These are phyloP conservation scores for Eumerus sabulonum DNA, from an alignment of 2,888 invertebrate species.

Conservation along the genomic window DNA sequence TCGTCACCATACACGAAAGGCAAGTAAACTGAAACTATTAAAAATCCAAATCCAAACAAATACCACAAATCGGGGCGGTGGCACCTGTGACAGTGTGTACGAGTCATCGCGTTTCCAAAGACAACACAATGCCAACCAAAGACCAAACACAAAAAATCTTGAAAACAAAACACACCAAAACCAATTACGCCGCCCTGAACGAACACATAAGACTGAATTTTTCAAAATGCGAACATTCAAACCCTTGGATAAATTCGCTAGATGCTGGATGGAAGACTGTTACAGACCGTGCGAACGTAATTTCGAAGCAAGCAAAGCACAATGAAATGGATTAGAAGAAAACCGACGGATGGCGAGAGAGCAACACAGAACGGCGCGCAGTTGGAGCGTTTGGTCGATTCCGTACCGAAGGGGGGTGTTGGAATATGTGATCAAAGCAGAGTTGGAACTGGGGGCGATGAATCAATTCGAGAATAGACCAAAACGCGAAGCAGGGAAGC, in stretches of 20 bases:
- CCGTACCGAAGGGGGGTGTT: slow-evolving; percentile 2
- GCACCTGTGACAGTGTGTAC: slow-evolving; percentile 61
- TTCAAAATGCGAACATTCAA: slow-evolving; percentile 21
- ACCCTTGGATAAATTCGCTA: slow-evolving; percentile 22
- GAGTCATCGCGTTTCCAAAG: slow-evolving; percentile 59
- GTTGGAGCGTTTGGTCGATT: slow-evolving; percentile 5
- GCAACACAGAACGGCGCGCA: slow-evolving; percentile 24
- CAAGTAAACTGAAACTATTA: slow-evolving; percentile 45
- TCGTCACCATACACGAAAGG: slow-evolving; percentile 23
- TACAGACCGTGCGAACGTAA: slow-evolving; percentile 25
- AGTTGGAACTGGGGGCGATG: not conserved
- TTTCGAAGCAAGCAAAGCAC: slow-evolving; percentile 17
- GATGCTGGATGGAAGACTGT: slow-evolving; percentile 39
- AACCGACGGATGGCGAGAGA: slow-evolving; percentile 21
- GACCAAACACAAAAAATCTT: not conserved
- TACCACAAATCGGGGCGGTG: slow-evolving; percentile 65
- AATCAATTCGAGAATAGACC: slow-evolving; percentile 14
- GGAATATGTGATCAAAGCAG: slow-evolving; percentile 5
- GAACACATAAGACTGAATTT: slow-evolving; percentile 27
- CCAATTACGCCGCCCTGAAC: slow-evolving; percentile 6
- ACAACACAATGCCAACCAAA: slow-evolving; percentile 22
- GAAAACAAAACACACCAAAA: not conserved
- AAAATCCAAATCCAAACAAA: slow-evolving; percentile 56
- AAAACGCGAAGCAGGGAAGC: slow-evolving; percentile 42
- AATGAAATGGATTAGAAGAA: too few relatives aligned